Base-by-base conservation (phyloP, 2,888 invertebrate species). In the Tachystola acroxantha region DNA sequence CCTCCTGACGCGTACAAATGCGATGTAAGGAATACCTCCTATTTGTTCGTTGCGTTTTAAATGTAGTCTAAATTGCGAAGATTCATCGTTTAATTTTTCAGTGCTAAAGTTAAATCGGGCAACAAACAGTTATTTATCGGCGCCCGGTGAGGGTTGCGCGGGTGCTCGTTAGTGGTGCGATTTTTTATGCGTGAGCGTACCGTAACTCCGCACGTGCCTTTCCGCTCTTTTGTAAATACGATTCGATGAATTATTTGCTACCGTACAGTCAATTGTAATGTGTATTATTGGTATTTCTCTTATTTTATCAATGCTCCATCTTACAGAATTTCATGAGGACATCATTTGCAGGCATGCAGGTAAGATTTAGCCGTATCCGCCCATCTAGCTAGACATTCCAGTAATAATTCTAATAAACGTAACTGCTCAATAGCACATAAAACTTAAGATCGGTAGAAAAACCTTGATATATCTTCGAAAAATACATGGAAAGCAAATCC, bases 61-160 rank as follows among this genome's bases (percentile, higher is more conserved):
- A 62, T 53, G 56, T 55, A 48, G 56, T 55, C 53, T 59, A 59
- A 59, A 66, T 65, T 58, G 60, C 46, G 39, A 58, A 65, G 62
- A 72, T 68, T 58, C 50, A 65, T 67, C 53, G 63, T 62, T 62
- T 65, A 68, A 74, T 75, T 72, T 75, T 72, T 74, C 74, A 74
- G 61, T 67, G 67, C 52, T 61, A 52, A 60, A 63, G 59, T 67
- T 69, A 62, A 72, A 73, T 69, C 57, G 66, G 42, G 44, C 58
- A 52, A 58, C 54, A 55, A 67, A 62, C 54, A 54, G 67, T 64
- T 67, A 72, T 72, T 72, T 71, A 72, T 72, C 48, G 64, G 52
- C 55, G 47, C 38, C 46, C 57, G 53, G 52, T 54, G 57, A 59
- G 57, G 60, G 57, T 56, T 51, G 50, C 53, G 40, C 52, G 57